Conservation (phyloP, 2,113 vertebrate species). For the Notothenia coriiceps region DNA sequence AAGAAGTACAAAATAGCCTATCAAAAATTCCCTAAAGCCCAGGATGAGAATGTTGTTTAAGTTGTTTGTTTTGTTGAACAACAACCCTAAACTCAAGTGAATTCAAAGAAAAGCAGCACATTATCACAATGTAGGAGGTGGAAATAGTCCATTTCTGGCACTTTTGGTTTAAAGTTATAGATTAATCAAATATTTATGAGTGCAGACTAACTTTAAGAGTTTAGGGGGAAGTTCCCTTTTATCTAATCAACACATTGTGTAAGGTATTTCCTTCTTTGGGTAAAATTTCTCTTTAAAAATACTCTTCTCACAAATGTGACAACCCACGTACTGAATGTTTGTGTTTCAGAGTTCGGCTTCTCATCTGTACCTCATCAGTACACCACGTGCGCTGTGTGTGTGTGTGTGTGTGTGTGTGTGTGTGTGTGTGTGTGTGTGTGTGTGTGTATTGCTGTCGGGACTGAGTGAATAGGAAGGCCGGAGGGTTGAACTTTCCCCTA, state of each 20-base stretch:
- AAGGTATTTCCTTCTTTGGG: background rate
- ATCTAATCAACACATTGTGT: background rate
- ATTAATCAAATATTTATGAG: background rate
- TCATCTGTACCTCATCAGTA: conserved; percentile 44
- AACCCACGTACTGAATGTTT: background rate
- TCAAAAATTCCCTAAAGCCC: background rate
- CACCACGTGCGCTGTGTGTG: conserved; percentile 49
- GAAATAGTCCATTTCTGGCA: background rate
- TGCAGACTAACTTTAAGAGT: background rate
- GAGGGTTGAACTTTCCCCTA: conserved; percentile 82
- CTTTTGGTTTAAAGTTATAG: background rate
- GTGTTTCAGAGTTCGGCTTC: background rate
- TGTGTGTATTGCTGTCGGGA: conserved; percentile 31
- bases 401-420: too few species aligned
- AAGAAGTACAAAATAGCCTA: background rate
- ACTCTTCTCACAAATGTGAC: background rate
- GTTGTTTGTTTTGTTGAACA: background rate
- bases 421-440: conserved; percentile 28
- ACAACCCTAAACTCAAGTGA: background rate
- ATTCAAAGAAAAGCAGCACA: background rate
- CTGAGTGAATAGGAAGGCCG: conserved; percentile 49
- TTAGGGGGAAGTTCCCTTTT: background rate
- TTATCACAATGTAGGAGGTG: background rate
- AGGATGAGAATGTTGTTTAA: background rate
- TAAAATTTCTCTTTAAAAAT: background rate